Conservation (phyloP, 2,113 vertebrate genomes). For the Pseudopipra pipra region DNA sequence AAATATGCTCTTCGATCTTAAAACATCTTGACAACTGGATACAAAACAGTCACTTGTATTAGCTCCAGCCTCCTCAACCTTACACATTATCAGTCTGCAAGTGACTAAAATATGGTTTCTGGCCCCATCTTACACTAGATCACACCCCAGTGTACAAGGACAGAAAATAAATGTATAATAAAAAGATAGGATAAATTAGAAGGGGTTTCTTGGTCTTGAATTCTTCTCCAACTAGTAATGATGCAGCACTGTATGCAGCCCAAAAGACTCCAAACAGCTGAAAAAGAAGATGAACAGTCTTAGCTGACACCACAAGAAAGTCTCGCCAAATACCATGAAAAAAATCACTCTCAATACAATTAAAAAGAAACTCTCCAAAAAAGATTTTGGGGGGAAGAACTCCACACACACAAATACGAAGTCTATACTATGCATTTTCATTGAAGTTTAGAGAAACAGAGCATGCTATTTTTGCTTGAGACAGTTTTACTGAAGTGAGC, state of each 20-base stretch:
- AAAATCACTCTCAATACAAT: neutral
- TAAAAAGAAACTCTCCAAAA: neutral
- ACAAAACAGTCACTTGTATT: constrained; percentile 62
- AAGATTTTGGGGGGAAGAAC: neutral
- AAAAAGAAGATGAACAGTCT: constrained; percentile 59
- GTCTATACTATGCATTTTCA: neutral
- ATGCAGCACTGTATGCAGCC: constrained; percentile 98
- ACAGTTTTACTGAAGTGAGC: neutral
- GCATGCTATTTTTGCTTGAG: neutral
- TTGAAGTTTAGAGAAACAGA: neutral
- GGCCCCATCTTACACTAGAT: constrained; percentile 67
- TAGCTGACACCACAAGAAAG: constrained; percentile 12
- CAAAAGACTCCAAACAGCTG: constrained; percentile 98
- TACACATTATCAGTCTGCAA: constrained; percentile 50
- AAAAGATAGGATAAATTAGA: constrained; percentile 98
- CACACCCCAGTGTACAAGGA: constrained; percentile 98
- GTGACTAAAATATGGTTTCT: constrained; percentile 59
- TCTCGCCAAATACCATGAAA: neutral
- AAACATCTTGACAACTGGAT: constrained; percentile 60
- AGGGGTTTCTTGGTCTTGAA: constrained; percentile 99
- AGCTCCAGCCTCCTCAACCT: constrained; percentile 42
- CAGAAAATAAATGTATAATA: constrained; percentile 99
- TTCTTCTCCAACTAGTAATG: constrained; percentile 96
- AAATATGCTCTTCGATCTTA: constrained; percentile 71
- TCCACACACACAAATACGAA: neutral